These are phyloP conservation scores for Nothobranchius kuhntae DNA, from an alignment of 2,113 vertebrate species.

Conservation along the genomic window DNA sequence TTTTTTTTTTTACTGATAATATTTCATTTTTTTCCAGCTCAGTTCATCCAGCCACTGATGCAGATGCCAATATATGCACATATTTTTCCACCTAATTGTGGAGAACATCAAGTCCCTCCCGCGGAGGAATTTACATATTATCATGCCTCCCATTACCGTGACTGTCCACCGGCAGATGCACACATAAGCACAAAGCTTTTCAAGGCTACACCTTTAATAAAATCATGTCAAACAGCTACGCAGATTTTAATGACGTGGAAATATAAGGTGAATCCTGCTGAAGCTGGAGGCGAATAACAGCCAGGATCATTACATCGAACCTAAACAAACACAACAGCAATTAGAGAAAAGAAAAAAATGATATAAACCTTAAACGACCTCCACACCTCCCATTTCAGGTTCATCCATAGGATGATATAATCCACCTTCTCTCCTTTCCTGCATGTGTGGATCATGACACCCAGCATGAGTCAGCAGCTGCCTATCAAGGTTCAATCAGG, in stretches of 20 bases:
- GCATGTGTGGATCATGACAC: background rate
- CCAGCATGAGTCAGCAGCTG: constrained; percentile 2
- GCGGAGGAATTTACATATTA: constrained; percentile 16
- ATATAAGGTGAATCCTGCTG: background rate
- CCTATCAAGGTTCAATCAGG: background rate
- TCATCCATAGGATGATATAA: background rate
- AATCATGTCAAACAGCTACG: background rate
- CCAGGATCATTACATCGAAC: too few relatives aligned
- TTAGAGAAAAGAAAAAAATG: background rate
- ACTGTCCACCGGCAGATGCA: constrained; percentile 1
- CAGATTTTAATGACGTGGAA: background rate
- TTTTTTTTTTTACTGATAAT: background rate
- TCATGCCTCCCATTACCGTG: constrained; percentile 4
- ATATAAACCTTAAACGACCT: background rate
- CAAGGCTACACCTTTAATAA: background rate
- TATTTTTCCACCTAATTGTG: constrained; percentile 8
- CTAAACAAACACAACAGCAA: too few relatives aligned
- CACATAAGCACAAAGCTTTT: background rate
- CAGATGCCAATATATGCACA: constrained; percentile 17
- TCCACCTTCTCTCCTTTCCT: background rate
- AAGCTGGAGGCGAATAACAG: background rate
- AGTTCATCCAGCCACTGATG: background rate
- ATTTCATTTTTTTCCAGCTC: background rate
- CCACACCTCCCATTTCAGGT: background rate
- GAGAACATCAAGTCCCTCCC: constrained; percentile 10